Evolutionary conservation across 2,888 invertebrate species (phyloP).

Genomic region (Horisme vitalbata): DNA sequence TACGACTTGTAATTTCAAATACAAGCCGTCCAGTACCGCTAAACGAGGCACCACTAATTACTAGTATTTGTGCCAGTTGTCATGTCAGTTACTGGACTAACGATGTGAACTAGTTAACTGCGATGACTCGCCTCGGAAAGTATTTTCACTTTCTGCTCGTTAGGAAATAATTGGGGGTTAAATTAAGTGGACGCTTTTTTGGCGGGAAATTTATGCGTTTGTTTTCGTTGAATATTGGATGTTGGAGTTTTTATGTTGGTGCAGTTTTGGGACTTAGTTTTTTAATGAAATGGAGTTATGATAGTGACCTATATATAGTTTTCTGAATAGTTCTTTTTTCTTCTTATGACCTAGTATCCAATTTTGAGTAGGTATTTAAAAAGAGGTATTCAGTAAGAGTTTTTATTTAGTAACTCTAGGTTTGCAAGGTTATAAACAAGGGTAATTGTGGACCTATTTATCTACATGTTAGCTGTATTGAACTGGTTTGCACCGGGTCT

Average conservation of each 20-base stretch:
- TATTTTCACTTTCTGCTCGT: slow-evolving; percentile 27
- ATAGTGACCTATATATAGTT: neutral
- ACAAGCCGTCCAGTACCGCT: slow-evolving; percentile 11
- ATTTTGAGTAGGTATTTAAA: no score
- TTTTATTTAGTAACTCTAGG: no score
- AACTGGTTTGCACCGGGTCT: no score
- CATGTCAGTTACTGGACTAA: slow-evolving; percentile 31
- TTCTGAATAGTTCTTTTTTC: neutral
- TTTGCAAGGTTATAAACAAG: no score
- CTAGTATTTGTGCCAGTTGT: slow-evolving; percentile 19
- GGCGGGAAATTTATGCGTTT: slow-evolving; percentile 23
- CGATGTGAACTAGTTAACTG: slow-evolving; percentile 27
- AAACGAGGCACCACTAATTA: slow-evolving; percentile 28
- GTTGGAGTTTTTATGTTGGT: slow-evolving; percentile 13
- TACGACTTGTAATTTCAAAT: neutral
- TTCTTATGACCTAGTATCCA: neutral
- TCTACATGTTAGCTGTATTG: no score
- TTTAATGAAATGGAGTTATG: neutral
- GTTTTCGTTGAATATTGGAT: slow-evolving; percentile 25
- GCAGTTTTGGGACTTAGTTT: slow-evolving; percentile 1
- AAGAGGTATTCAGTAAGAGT: no score
- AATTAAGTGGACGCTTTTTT: slow-evolving; percentile 25
- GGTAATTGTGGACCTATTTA: no score
- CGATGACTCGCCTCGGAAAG: slow-evolving; percentile 23
- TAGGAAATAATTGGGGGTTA: slow-evolving; percentile 28